Conservation (phyloP, 2,797 vertebrate genomes). For the Sparidentex hasta region DNA sequence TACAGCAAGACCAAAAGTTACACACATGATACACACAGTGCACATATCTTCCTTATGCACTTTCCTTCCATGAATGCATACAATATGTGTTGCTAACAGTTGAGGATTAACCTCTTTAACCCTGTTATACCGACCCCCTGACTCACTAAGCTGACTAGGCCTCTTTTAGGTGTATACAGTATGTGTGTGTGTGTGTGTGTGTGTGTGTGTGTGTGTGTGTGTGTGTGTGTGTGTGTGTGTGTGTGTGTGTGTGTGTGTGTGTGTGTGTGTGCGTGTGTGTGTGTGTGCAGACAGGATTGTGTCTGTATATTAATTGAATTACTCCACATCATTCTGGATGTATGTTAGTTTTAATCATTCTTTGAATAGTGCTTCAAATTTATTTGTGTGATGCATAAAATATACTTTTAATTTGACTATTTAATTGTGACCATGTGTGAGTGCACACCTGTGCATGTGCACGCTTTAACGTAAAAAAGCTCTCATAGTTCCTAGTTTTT, state of each 20-base stretch:
- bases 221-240: neutral
- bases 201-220: neutral
- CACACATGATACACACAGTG: conserved; percentile 32
- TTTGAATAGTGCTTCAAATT: conserved; percentile 8
- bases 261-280: neutral
- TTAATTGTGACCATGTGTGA: neutral
- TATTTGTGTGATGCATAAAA: neutral
- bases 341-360: neutral
- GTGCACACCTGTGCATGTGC: neutral
- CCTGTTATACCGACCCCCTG: conserved; percentile 61
- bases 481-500: neutral
- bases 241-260: neutral
- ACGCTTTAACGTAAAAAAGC: neutral
- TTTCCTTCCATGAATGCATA: conserved; percentile 13
- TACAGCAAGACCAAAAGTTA: conserved; percentile 48
- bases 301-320: conserved; percentile 15
- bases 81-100: conserved; percentile 56
- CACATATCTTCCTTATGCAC: conserved; percentile 19
- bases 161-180: conserved; percentile 5
- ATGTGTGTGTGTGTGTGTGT: neutral
- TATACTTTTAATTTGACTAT: neutral
- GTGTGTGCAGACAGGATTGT: neutral
- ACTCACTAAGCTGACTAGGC: conserved; percentile 53
- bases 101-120: conserved; percentile 64
- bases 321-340: conserved; percentile 16